Evolutionary conservation across 2,797 vertebrate species (phyloP).

Genomic region (Alcedo quadribrachys): DNA sequence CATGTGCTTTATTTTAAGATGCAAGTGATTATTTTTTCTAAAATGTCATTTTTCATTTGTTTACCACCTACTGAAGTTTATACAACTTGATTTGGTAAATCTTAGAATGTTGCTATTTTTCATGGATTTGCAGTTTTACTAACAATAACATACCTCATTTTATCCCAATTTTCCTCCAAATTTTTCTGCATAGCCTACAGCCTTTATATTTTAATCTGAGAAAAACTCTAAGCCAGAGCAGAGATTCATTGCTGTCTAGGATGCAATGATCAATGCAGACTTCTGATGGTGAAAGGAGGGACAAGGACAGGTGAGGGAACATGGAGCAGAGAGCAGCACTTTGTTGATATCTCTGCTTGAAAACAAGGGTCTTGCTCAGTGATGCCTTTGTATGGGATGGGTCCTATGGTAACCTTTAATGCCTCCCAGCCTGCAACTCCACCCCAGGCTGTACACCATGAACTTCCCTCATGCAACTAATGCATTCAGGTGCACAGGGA

Average conservation of each 20-base stretch:
- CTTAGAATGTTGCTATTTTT: not conserved
- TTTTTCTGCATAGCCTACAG: not conserved
- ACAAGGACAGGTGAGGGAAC: not conserved
- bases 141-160: not conserved
- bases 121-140: not conserved
- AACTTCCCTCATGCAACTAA: not conserved
- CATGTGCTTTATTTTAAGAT: not conserved
- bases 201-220: not conserved
- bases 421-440: not conserved
- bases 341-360: not conserved
- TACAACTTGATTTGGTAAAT: not conserved
- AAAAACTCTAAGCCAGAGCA: not conserved
- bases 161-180: not conserved
- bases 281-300: not conserved
- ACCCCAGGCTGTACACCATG: not conserved
- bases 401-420: not conserved
- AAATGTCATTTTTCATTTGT: not conserved
- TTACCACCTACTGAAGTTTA: not conserved
- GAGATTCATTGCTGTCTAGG: not conserved
- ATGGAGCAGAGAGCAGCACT: not conserved
- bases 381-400: accelerated
- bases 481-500: accelerated
- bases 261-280: not conserved
- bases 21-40: not conserved
- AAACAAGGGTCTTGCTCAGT: not conserved